These are phyloP conservation scores for Fratercula arctica DNA, from an alignment of 2,797 vertebrate species.

Conservation along the genomic window DNA sequence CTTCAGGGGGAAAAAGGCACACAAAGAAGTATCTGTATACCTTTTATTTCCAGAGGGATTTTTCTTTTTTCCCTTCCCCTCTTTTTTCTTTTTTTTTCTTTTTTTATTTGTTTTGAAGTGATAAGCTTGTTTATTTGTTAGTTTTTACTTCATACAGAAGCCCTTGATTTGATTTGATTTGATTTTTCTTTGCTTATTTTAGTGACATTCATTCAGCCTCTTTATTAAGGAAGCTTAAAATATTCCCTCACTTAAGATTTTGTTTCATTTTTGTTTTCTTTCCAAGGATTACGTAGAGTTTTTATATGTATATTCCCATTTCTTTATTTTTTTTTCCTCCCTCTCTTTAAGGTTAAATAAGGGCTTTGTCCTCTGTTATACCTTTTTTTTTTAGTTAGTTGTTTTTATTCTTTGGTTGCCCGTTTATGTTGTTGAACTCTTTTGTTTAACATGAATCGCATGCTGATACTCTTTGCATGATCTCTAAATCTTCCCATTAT, in stretches of 20 bases:
- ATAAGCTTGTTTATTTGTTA: slow-evolving; percentile 60
- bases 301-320: background rate
- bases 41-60: slow-evolving; percentile 86
- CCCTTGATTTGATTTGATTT: slow-evolving; percentile 62
- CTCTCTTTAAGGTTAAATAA: slow-evolving; percentile 76
- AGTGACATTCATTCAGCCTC: slow-evolving; percentile 84
- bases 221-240: slow-evolving; percentile 69
- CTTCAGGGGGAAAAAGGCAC: slow-evolving; percentile 88
- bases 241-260: slow-evolving; percentile 76
- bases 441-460: slow-evolving; percentile 85
- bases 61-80: slow-evolving; percentile 77
- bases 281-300: slow-evolving; percentile 72
- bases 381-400: slow-evolving; percentile 74
- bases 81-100: background rate
- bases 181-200: slow-evolving; percentile 70
- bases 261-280: slow-evolving; percentile 71
- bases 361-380: slow-evolving; percentile 70
- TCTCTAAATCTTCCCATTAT: slow-evolving; percentile 85
- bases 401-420: slow-evolving; percentile 75
- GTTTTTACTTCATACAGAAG: slow-evolving; percentile 73
- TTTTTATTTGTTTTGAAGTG: slow-evolving; percentile 59
- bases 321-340: background rate
- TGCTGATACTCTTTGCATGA: slow-evolving; percentile 95
- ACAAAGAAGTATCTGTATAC: slow-evolving; percentile 84
- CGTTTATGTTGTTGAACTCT: slow-evolving; percentile 71